Percentiles rank a stretch among this genome's conserved stretches.
These are phyloP conservation scores for Ceratina japonica DNA, from an alignment of 1,140 invertebrate genomes.

Conservation along the genomic window DNA sequence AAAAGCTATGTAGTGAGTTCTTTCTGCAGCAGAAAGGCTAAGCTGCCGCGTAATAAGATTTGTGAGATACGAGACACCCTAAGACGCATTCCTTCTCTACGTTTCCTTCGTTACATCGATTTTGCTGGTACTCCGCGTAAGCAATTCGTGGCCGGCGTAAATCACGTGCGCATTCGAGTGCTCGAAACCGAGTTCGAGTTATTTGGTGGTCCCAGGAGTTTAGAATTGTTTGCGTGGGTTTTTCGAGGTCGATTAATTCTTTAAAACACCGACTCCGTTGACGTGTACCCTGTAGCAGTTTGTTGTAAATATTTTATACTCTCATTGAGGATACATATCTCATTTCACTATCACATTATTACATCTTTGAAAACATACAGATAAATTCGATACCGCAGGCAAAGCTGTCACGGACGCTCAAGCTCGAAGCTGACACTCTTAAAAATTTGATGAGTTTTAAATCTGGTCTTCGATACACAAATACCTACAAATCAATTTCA, in stretches of 20 bases:
- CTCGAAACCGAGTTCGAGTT: not conserved
- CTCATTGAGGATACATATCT: no score
- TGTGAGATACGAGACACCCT: slow-evolving; percentile 38
- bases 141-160: slow-evolving; percentile 31
- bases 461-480: no score
- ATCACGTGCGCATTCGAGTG: slow-evolving; percentile 25
- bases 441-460: no score
- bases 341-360: no score
- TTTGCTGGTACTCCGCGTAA: slow-evolving; percentile 3
- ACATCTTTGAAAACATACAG: no score
- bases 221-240: not conserved
- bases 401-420: no score
- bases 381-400: no score
- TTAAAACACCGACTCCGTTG: no score
- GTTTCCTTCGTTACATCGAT: not conserved
- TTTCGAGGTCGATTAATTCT: not conserved
- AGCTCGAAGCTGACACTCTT: no score
- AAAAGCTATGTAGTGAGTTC: not conserved
- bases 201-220: not conserved
- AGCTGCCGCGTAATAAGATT: slow-evolving; percentile 26
- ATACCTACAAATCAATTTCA: no score
- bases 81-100: not conserved
- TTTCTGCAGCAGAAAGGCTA: not conserved
- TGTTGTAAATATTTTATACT: no score
- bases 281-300: not conserved